Percentiles rank a stretch among this genome's conserved stretches.
These are phyloP conservation scores for Cataglyphis albicans DNA, from an alignment of 2,888 invertebrate genomes.

Conservation along the genomic window DNA sequence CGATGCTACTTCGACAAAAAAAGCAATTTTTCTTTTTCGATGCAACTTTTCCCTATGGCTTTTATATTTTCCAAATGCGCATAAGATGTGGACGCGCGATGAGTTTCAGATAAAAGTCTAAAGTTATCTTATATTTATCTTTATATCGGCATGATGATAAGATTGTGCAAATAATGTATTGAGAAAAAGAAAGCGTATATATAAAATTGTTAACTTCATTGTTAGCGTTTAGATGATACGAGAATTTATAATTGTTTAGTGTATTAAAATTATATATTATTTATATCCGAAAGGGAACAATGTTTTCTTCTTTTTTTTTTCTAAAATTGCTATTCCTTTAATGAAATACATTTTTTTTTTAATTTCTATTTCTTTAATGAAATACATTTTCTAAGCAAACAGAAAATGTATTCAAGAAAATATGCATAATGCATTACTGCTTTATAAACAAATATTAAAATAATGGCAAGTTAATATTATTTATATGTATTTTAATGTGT, in stretches of 20 bases:
- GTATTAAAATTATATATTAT: background rate
- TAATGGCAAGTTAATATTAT: background rate
- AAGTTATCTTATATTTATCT: too few relatives aligned
- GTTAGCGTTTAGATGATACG: background rate
- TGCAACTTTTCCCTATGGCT: background rate
- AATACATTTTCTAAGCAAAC: background rate
- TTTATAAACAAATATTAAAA: background rate
- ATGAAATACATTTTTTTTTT: too few relatives aligned
- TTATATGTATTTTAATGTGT: background rate
- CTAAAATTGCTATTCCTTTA: background rate
- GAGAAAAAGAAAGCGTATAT: background rate
- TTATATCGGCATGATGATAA: background rate
- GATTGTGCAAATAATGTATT: background rate
- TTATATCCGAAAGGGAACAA: background rate
- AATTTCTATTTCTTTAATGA: background rate
- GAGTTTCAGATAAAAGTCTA: background rate
- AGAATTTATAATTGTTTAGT: background rate
- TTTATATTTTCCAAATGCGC: background rate
- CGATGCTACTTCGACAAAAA: background rate
- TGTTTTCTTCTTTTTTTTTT: background rate
- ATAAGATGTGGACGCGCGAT: background rate
- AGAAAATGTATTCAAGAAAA: background rate
- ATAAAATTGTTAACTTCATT: background rate
- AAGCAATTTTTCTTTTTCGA: slow-evolving; percentile 7
- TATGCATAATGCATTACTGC: background rate